Percentiles rank a stretch among this genome's conserved stretches.
Conservation (phyloP, 2,797 vertebrate genomes). For the Adelosebastes latens region DNA sequence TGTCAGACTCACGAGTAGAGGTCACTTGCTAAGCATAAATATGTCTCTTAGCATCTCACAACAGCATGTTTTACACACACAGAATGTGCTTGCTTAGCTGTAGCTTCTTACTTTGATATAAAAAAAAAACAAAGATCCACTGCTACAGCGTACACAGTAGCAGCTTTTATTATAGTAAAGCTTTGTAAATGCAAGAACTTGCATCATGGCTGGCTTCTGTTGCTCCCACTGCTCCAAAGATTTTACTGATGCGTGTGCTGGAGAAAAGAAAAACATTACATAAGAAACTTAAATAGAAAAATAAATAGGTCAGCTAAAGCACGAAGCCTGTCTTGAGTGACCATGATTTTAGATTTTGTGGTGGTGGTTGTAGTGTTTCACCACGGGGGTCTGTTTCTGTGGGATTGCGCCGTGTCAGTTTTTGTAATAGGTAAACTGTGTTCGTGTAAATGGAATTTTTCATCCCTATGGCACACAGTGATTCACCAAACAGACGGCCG, state of each 20-base stretch:
- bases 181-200: conserved; percentile 11
- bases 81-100: background rate
- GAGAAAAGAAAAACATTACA: conserved; percentile 34
- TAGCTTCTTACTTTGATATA: background rate
- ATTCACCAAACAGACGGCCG: conserved; percentile 47
- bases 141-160: background rate
- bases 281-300: conserved; percentile 31
- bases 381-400: conserved; percentile 26
- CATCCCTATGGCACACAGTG: conserved; percentile 33
- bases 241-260: conserved; percentile 5
- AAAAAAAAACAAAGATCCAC: background rate
- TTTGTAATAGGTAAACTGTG: conserved; percentile 47
- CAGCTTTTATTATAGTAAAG: background rate
- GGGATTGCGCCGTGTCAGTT: conserved; percentile 30
- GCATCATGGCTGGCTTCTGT: conserved; percentile 12
- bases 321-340: conserved; percentile 10
- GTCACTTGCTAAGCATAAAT: conserved; percentile 37
- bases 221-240: conserved; percentile 8
- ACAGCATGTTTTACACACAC: background rate
- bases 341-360: conserved; percentile 27
- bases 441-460: conserved; percentile 51
- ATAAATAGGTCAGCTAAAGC: conserved; percentile 46
- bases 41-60: background rate
- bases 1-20: conserved; percentile 18
- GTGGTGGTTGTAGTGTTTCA: conserved; percentile 16